Evolutionary conservation across 92 coral and sea anemone species (phyloP).

Genomic region (Virgularia gustaviana): DNA sequence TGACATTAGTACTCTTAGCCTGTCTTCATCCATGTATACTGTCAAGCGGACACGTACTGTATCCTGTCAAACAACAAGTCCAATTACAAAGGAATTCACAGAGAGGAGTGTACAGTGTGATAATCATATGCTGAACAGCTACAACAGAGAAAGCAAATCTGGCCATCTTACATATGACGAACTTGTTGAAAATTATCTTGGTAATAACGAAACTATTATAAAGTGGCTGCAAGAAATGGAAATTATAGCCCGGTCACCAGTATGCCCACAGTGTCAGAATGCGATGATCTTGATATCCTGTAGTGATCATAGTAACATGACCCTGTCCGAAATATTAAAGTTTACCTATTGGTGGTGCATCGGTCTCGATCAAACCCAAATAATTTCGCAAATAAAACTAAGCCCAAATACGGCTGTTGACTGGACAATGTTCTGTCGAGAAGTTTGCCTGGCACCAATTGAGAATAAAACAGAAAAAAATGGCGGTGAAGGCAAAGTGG

Average conservation of each 20-base stretch:
- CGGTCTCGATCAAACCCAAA: slow-evolving; percentile 30
- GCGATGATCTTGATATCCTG: slow-evolving; percentile 11
- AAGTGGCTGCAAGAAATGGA: slow-evolving; percentile 28
- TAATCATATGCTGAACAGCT: slow-evolving; percentile 8
- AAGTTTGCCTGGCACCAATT: slow-evolving; percentile 19
- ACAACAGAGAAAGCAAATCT: slow-evolving; percentile 12
- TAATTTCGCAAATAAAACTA: slow-evolving; percentile 22
- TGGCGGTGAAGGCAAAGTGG: slow-evolving; percentile 13
- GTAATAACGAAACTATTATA: slow-evolving; percentile 10
- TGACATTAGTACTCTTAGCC: neutral
- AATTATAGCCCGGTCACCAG: slow-evolving; percentile 3
- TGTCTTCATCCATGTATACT: slow-evolving; percentile 8
- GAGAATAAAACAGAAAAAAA: slow-evolving; percentile 9
- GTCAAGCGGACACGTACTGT: slow-evolving; percentile 2
- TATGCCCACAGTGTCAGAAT: slow-evolving; percentile 12
- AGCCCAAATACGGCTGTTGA: slow-evolving; percentile 36
- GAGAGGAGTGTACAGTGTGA: slow-evolving; percentile 27
- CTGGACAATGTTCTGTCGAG: slow-evolving; percentile 35
- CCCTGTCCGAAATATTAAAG: slow-evolving; percentile 21
- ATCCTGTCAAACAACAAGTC: slow-evolving; percentile 14
- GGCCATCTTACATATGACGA: slow-evolving; percentile 28
- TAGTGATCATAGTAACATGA: slow-evolving; percentile 24
- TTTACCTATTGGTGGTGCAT: slow-evolving; percentile 34
- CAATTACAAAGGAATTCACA: neutral
- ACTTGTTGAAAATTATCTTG: slow-evolving; percentile 26